phyloP scores from a whole-genome alignment of 2,888 invertebrate species.

The Athalia rosae region DNA sequence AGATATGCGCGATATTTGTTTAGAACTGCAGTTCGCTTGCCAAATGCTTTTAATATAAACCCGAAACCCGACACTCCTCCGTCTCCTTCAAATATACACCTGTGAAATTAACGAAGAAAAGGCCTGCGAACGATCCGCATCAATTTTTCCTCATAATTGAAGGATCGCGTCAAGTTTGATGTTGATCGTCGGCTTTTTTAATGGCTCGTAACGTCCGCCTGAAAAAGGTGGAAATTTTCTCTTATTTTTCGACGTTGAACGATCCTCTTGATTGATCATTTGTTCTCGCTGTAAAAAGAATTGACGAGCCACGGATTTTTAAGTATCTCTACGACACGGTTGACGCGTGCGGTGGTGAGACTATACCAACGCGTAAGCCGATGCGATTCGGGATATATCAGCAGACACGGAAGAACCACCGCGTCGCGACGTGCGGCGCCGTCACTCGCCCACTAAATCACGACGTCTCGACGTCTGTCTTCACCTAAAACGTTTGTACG shows the following conservation, averaged over 20 bases:
- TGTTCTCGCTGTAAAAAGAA: slow-evolving; percentile 17
- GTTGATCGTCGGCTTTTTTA: not conserved
- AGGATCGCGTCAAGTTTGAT: not conserved
- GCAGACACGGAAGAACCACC: slow-evolving; percentile 15
- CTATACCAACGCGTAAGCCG: not conserved
- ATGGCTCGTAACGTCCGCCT: not conserved
- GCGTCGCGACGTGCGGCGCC: not conserved
- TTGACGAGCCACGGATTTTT: slow-evolving; percentile 22
- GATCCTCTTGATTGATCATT: slow-evolving; percentile 19
- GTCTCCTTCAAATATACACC: too few species aligned
- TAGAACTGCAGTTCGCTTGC: not conserved
- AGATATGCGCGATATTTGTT: not conserved
- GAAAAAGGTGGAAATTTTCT: not conserved
- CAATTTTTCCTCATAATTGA: too few species aligned
- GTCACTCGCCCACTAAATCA: slow-evolving; percentile 40
- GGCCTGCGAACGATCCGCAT: too few species aligned
- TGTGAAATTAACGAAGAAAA: too few species aligned
- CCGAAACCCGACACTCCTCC: too few species aligned
- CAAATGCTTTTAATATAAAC: too few species aligned
- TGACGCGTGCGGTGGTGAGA: too few species aligned
- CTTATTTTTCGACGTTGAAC: slow-evolving; percentile 13
- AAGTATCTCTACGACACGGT: too few species aligned
- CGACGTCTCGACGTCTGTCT: slow-evolving; percentile 29
- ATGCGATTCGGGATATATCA: slow-evolving; percentile 16
- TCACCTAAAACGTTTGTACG: slow-evolving; percentile 23